A percentile compares a stretch with the other conserved stretches of the same genome.
Conservation (phyloP, 2,113 vertebrate genomes). For the Oncorhynchus clarkii region DNA sequence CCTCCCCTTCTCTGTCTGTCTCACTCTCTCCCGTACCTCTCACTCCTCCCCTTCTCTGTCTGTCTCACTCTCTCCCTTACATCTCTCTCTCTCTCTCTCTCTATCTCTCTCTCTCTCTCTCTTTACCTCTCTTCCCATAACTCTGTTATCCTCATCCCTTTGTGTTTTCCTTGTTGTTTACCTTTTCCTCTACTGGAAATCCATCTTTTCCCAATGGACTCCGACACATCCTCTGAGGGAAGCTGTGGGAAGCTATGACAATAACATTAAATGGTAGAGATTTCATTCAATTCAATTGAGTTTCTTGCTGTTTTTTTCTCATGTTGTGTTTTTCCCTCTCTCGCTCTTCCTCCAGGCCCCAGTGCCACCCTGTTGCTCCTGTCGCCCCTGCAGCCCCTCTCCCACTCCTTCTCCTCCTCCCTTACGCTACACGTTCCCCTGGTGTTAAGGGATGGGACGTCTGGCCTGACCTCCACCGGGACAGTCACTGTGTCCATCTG, state of each 20-base stretch:
- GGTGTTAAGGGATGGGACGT: slow-evolving; percentile 80
- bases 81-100: background rate
- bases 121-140: slow-evolving; percentile 8
- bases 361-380: slow-evolving; percentile 74
- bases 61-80: background rate
- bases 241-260: slow-evolving; percentile 4
- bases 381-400: slow-evolving; percentile 67
- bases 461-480: slow-evolving; percentile 80
- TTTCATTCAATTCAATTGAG: slow-evolving; percentile 51
- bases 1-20: too few relatives aligned
- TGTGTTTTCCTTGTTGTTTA: slow-evolving; percentile 56
- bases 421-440: slow-evolving; percentile 79
- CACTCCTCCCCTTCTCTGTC: background rate
- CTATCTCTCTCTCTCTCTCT: background rate
- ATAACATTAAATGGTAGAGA: slow-evolving; percentile 19
- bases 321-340: slow-evolving; percentile 14
- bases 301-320: background rate
- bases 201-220: slow-evolving; percentile 17
- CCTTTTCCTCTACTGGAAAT: slow-evolving; percentile 40
- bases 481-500: slow-evolving; percentile 87
- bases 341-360: slow-evolving; percentile 55
- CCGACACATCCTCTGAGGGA: slow-evolving; percentile 18
- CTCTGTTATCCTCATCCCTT: slow-evolving; percentile 53
- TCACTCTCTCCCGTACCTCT: background rate
- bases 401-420: slow-evolving; percentile 59